Evolutionary conservation across 2,797 vertebrate genomes (phyloP).

Genomic region (Falco berigora): DNA sequence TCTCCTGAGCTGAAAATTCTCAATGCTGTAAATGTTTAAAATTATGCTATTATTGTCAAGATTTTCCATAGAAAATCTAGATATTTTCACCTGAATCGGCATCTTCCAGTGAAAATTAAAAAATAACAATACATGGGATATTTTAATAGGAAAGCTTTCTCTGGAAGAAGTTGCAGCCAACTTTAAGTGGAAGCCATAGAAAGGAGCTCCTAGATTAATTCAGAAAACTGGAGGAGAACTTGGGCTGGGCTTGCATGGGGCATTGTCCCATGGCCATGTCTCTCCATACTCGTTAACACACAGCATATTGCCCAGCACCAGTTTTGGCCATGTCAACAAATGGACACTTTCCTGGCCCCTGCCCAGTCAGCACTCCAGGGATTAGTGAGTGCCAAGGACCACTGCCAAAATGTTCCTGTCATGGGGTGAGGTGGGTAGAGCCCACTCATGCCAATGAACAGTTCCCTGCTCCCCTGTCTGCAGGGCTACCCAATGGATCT

Average conservation of each 20-base stretch:
- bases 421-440: background rate
- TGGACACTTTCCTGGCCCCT: background rate
- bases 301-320: fast-evolving
- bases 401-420: background rate
- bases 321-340: background rate
- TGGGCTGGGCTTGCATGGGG: background rate
- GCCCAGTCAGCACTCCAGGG: background rate
- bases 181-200: background rate
- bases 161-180: background rate
- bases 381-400: background rate
- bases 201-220: background rate
- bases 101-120: background rate
- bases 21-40: background rate
- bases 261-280: background rate
- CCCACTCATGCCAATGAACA: background rate
- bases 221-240: background rate
- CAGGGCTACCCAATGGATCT: background rate
- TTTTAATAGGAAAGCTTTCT: background rate
- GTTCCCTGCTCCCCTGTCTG: background rate
- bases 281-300: background rate
- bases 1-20: background rate
- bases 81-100: background rate
- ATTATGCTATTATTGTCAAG: background rate
- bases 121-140: background rate
- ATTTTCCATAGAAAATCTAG: background rate